Base-by-base conservation (phyloP, 2,797 vertebrate genomes). In the Enoplosus armatus region DNA sequence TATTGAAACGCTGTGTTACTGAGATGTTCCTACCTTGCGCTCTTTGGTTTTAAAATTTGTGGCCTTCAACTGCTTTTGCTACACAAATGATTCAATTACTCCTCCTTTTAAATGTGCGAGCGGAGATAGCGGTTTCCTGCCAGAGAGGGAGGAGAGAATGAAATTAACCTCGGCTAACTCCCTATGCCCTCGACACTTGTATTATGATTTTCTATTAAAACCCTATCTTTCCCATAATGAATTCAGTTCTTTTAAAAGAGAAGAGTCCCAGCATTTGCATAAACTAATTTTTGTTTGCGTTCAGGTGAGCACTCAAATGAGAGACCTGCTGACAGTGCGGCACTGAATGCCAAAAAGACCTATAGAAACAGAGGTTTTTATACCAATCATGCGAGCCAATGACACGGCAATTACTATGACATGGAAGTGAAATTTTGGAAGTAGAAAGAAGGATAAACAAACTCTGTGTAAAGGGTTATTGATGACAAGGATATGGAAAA, bases 61-160 rank as follows among this genome's bases (percentile, higher is more conserved):
- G 83, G 90, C 85, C 92, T 91, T 92, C 82, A 88, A 89, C 89
- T 85, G 84, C 86, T 85, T 89, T 89, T 84, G 80, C 82, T 69
- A 67, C 79, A 90, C 85, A 93, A 93, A 94, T 92, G 74, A 93
- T 94, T 94, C 89, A 92, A 93, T 94, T 93, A 92, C 84, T 86
- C 65, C 83, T 89, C 77, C 80, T 89, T 92, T 89, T 87, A 91
- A 94, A 91, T 88, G 90, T 93, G 91, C 60, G n/a, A 74, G 86
- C 3, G 5, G 72, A 92, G 93, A 94, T 94, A 93, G 76, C 33
- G 54, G 56, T 91, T 78, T 55, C 69, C 74, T 80, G 76, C 82
- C 75, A 82, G 87, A 89, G 80, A 89, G 78, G 58, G 78, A 85
- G 87, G 71, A 89, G 79, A 83, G 85, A 93, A 91, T 90, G 70